These are phyloP conservation scores for Rhabditoides inermis DNA, from an alignment of 2,888 invertebrate genomes.

Conservation along the genomic window DNA sequence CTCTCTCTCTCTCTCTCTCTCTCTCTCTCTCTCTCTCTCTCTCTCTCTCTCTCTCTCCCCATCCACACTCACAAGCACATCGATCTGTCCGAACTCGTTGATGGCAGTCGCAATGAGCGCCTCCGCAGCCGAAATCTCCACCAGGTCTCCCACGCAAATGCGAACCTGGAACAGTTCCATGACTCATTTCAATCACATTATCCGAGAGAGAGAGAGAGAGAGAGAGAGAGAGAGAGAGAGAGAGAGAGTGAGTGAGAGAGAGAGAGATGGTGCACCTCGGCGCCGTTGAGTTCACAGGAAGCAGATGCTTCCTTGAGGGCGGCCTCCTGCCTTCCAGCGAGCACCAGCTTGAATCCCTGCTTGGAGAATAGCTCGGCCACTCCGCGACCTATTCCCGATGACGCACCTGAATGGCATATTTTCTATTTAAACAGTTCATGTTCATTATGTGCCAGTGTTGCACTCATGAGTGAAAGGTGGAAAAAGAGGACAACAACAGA, in stretches of 20 bases:
- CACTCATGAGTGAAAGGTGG: too few relatives aligned
- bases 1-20: neutral
- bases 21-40: slow-evolving; percentile 39
- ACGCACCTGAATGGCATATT: slow-evolving; percentile 24
- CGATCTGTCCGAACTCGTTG: slow-evolving; percentile 37
- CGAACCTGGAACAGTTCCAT: slow-evolving; percentile 40
- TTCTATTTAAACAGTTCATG: neutral
- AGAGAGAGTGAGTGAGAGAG: too few relatives aligned
- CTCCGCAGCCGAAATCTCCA: slow-evolving; percentile 27
- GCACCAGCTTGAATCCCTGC: slow-evolving; percentile 34
- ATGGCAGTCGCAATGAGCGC: slow-evolving; percentile 34
- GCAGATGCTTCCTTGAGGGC: slow-evolving; percentile 21
- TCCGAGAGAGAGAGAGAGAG: too few relatives aligned
- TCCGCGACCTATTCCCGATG: slow-evolving; percentile 43
- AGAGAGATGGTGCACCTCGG: too few relatives aligned
- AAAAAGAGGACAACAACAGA: too few relatives aligned
- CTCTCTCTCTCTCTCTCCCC: neutral
- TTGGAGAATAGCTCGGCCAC: slow-evolving; percentile 40
- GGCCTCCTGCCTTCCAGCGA: slow-evolving; percentile 39
- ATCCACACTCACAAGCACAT: slow-evolving; percentile 33
- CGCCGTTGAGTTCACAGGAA: too few relatives aligned
- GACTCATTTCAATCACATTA: neutral
- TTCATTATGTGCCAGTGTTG: neutral
- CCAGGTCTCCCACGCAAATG: slow-evolving; percentile 53
- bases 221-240: too few relatives aligned